A percentile compares a stretch with the other conserved stretches of the same genome.
phyloP scores from a whole-genome alignment of 2,797 vertebrate genomes.

The Oreortyx pictus region DNA sequence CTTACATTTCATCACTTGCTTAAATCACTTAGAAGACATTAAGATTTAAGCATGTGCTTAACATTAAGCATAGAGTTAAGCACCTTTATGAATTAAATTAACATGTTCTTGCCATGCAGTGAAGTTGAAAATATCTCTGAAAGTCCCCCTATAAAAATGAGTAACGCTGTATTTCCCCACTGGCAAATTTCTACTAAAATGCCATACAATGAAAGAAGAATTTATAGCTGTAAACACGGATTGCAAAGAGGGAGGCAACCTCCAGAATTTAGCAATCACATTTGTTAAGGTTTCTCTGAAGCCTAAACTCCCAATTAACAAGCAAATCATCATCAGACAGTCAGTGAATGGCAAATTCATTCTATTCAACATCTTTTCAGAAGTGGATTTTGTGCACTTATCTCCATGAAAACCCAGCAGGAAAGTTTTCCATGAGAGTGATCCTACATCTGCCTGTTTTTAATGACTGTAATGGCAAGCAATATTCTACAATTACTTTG shows the following conservation, averaged over 20 bases:
- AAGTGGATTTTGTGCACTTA: slow-evolving; percentile 83
- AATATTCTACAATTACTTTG: slow-evolving; percentile 82
- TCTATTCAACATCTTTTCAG: slow-evolving; percentile 83
- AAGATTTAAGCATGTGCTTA: slow-evolving; percentile 41
- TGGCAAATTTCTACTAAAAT: slow-evolving; percentile 34
- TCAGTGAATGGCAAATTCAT: slow-evolving; percentile 83
- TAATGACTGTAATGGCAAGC: slow-evolving; percentile 81
- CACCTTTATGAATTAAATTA: slow-evolving; percentile 60
- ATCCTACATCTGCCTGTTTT: slow-evolving; percentile 82
- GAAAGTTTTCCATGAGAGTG: slow-evolving; percentile 83
- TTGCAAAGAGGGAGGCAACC: slow-evolving; percentile 72
- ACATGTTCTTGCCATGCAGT: slow-evolving; percentile 47
- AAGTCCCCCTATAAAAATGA: slow-evolving; percentile 53
- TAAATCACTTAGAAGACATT: background rate
- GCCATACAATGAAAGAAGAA: slow-evolving; percentile 66
- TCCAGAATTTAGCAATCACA: slow-evolving; percentile 82
- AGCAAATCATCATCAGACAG: slow-evolving; percentile 84
- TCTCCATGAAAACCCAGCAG: slow-evolving; percentile 84
- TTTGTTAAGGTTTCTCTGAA: slow-evolving; percentile 82
- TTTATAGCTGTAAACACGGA: slow-evolving; percentile 75
- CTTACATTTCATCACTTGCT: background rate
- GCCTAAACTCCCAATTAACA: slow-evolving; percentile 84
- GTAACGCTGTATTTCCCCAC: slow-evolving; percentile 2
- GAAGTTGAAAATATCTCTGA: slow-evolving; percentile 52
- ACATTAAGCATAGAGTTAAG: slow-evolving; percentile 37